Base-by-base conservation (phyloP, 53 echinoderm and acorn worm genomes). In the Pentamera pediparva region DNA sequence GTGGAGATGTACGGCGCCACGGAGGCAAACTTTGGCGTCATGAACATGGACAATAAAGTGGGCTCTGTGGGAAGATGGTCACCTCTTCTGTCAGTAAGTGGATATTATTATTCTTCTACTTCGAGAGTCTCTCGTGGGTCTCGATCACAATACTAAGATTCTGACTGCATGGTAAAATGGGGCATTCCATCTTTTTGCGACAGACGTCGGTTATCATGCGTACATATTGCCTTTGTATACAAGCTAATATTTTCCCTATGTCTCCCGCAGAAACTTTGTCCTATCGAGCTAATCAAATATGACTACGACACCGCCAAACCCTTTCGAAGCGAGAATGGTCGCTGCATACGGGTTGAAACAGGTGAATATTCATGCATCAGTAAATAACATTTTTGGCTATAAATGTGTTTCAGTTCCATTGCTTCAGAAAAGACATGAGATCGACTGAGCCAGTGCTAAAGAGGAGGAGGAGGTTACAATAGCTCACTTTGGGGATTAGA, bases 1-100 rank as follows among this genome's bases (percentile, higher is more conserved):
- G 85, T 94, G 2, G 95, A 94, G 71, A 90, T 89, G 43, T 94
- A 94, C 55, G 94, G 90, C 19, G 94, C 94, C 15, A 94, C 94
- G 6, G 94, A 94, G 54, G 87, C 90, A 2, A 94, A 94, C 80
- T 94, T 94, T 59, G 95, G 95, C 3, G 87, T 90, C 36, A 94
- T 94, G 95, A 94, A 94, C 28, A 49, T 85, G 30, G 90, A 90
- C 67, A 94, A 94, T 57, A 90, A 84, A 49, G 65, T 82, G 19
- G 95, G 95, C 27, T 94, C 95, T 0, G 95, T 94, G 0, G 95
- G 95, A 20, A 76, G 95, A 26, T 94, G 95, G 95, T 73, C 90
- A 12, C 95, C 95, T 37, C 49, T 94, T 25, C 77, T 94, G 4
- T 57, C 85, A 64, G 95, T 94, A 61, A 73, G 75, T 56, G 8